Conservation (phyloP, 2,888 invertebrate species). For the Lacanobia oleracea region DNA sequence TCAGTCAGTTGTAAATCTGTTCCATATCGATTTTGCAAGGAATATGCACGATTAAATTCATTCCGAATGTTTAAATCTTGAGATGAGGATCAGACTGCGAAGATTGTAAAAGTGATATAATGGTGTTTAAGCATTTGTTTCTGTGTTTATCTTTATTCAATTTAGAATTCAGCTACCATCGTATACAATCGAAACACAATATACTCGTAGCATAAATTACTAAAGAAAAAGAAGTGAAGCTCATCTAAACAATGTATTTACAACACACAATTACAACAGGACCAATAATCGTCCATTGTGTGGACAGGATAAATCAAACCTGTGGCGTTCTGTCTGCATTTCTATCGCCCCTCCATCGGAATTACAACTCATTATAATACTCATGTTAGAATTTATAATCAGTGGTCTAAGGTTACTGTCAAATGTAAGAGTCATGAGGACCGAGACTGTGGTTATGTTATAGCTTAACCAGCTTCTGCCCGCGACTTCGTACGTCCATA, state of each 20-base stretch:
- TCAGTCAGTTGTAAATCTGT: too few relatives aligned
- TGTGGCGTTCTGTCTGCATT: conserved; percentile 57
- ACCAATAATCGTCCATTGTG: conserved; percentile 68
- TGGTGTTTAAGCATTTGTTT: too few relatives aligned
- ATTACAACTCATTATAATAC: conserved; percentile 39
- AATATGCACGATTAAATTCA: too few relatives aligned
- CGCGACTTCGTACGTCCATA: too few relatives aligned
- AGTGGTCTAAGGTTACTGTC: background rate
- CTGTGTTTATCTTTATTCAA: too few relatives aligned
- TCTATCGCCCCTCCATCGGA: conserved; percentile 45
- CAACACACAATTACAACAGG: conserved; percentile 38
- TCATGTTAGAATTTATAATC: conserved; percentile 27
- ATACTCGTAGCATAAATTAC: conserved; percentile 52
- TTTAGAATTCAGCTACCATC: conserved; percentile 29
- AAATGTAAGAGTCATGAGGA: background rate
- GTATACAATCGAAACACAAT: conserved; percentile 37
- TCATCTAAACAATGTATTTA: conserved; percentile 53
- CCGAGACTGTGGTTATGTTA: too few relatives aligned
- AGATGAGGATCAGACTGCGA: too few relatives aligned
- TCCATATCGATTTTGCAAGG: too few relatives aligned
- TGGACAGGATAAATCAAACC: conserved; percentile 54
- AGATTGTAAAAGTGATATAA: too few relatives aligned
- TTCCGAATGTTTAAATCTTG: too few relatives aligned
- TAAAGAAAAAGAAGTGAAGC: conserved; percentile 30
- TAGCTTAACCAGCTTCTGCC: too few relatives aligned